Conservation (phyloP, 2,797 vertebrate genomes). For the Platyrinchus mystaceus region DNA sequence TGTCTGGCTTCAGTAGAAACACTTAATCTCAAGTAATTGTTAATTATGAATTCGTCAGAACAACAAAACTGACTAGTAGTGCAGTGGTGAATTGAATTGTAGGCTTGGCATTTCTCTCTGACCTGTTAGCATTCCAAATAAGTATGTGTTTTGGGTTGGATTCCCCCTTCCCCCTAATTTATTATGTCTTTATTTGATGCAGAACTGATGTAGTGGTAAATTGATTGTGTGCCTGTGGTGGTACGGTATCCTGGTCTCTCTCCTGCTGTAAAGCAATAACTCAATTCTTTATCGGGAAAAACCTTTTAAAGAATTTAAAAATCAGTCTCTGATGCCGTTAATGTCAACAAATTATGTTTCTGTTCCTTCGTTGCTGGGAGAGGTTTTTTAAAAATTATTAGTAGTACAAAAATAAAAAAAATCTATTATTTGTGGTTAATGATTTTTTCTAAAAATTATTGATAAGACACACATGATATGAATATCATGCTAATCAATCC, state of each 20-base stretch:
- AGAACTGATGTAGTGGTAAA: conserved; percentile 32
- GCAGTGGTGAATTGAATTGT: conserved; percentile 23
- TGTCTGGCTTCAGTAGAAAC: background rate
- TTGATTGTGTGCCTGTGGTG: background rate
- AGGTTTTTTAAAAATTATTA: background rate
- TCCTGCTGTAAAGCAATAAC: background rate
- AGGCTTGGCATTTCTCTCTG: background rate
- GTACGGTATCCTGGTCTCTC: background rate
- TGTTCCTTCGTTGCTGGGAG: background rate
- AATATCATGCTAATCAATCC: background rate
- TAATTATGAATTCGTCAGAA: background rate
- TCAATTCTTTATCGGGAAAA: background rate
- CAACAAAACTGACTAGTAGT: background rate
- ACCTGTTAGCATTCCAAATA: background rate
- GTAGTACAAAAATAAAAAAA: background rate
- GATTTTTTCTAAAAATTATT: background rate
- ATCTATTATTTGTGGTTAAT: background rate
- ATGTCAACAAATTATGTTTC: background rate
- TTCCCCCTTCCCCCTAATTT: background rate
- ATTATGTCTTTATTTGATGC: conserved; percentile 15
- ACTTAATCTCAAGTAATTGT: background rate
- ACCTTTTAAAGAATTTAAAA: background rate
- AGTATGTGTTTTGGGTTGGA: background rate
- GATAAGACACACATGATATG: background rate
- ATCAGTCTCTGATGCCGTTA: background rate